Conservation (phyloP, 2,888 invertebrate genomes). For the Malthinus seriepunctatus region DNA sequence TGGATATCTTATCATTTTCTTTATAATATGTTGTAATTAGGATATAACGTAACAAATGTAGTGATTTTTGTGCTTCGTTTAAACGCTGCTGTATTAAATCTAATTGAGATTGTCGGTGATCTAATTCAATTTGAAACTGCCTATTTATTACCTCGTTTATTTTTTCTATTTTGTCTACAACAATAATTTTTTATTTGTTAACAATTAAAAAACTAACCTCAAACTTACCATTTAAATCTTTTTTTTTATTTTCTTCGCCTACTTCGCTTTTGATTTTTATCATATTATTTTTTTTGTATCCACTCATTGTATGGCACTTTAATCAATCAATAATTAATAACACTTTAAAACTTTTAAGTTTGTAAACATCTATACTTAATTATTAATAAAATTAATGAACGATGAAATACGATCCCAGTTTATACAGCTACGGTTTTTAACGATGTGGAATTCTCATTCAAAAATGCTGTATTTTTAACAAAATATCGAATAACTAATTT, state of each 20-base stretch:
- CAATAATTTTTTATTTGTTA: constrained; percentile 8
- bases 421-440: too few species aligned
- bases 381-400: too few species aligned
- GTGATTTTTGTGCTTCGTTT: constrained; percentile 59
- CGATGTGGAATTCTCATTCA: too few species aligned
- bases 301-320: not conserved
- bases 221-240: not conserved
- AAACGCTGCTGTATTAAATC: constrained; percentile 69
- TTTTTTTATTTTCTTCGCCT: not conserved
- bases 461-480: too few species aligned
- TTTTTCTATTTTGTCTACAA: constrained; percentile 59
- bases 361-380: too few species aligned
- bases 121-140: constrained; percentile 74
- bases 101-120: constrained; percentile 71
- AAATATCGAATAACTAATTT: too few species aligned
- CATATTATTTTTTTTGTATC: not conserved
- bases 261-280: too few species aligned
- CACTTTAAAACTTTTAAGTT: too few species aligned
- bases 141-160: constrained; percentile 68
- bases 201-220: not conserved
- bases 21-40: constrained; percentile 65
- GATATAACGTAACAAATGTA: constrained; percentile 64
- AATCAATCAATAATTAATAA: too few species aligned
- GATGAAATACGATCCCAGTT: too few species aligned
- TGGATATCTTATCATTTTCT: constrained; percentile 57